phyloP scores from a whole-genome alignment of 1,140 invertebrate species.

The Atta cephalotes region DNA sequence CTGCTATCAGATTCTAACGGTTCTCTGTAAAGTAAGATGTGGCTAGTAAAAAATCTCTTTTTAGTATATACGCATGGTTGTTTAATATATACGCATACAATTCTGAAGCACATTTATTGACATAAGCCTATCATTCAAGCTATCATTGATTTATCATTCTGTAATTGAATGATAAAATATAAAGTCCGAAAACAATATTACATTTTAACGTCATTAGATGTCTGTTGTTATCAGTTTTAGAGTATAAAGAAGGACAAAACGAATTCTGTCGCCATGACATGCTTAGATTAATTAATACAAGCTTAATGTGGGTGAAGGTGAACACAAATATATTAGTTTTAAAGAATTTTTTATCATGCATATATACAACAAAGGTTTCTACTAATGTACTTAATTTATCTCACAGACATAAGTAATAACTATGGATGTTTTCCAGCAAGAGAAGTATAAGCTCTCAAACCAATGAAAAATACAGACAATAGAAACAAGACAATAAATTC shows the following conservation, averaged over 20 bases:
- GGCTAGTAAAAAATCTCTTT: conserved; percentile 40
- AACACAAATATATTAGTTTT: not conserved
- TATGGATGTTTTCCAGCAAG: no score
- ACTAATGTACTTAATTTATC: not conserved
- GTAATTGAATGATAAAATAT: conserved; percentile 25
- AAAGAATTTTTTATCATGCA: not conserved
- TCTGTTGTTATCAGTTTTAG: not conserved
- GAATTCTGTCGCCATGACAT: not conserved
- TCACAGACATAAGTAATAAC: not conserved
- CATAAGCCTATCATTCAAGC: not conserved
- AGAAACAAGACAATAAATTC: no score
- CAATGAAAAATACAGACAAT: no score
- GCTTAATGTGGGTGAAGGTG: conserved; percentile 9
- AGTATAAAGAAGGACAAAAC: not conserved
- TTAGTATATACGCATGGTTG: not conserved
- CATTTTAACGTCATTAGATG: not conserved
- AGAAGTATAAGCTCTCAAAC: no score
- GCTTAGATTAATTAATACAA: not conserved
- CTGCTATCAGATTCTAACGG: conserved; percentile 69
- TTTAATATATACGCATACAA: not conserved
- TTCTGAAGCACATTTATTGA: not conserved
- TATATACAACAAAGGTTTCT: not conserved
- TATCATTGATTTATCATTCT: no score
- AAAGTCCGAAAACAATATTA: conserved; percentile 15
- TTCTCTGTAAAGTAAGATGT: conserved; percentile 66